Evolutionary conservation across 1,140 invertebrate species (phyloP).

Genomic region (Paraescarpia echinospica): DNA sequence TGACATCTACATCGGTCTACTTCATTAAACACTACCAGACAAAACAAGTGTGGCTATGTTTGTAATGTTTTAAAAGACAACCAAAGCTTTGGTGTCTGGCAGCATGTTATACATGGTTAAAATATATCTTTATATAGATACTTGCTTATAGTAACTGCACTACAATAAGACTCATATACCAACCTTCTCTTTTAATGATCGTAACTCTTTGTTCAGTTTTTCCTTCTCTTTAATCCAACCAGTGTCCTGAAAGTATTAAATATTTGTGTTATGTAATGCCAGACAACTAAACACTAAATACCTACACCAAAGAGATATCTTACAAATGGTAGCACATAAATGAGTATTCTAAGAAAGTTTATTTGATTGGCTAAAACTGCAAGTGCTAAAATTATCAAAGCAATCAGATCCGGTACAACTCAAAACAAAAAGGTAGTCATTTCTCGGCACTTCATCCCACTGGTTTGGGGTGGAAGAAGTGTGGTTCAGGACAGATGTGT

Average conservation of each 20-base stretch:
- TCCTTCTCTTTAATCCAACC: constrained; percentile 15
- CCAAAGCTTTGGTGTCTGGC: background rate
- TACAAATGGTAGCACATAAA: background rate
- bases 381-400: background rate
- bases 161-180: background rate
- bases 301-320: background rate
- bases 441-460: background rate
- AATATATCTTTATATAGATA: background rate
- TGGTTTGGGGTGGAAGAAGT: no score
- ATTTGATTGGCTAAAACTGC: background rate
- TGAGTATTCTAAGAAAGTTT: background rate
- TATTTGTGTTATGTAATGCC: background rate
- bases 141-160: background rate
- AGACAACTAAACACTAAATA: background rate
- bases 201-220: background rate
- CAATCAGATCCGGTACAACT: background rate
- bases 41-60: background rate
- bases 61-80: background rate
- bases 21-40: background rate
- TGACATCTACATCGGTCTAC: no score
- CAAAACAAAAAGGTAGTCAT: background rate
- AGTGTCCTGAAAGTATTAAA: background rate
- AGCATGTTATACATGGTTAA: background rate
- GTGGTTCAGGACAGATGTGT: no score
- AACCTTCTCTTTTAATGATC: constrained; percentile 13